A percentile compares a stretch with the other conserved stretches of the same genome.
Conservation (phyloP, 2,797 vertebrate genomes). For the Eulemur rubriventer region DNA sequence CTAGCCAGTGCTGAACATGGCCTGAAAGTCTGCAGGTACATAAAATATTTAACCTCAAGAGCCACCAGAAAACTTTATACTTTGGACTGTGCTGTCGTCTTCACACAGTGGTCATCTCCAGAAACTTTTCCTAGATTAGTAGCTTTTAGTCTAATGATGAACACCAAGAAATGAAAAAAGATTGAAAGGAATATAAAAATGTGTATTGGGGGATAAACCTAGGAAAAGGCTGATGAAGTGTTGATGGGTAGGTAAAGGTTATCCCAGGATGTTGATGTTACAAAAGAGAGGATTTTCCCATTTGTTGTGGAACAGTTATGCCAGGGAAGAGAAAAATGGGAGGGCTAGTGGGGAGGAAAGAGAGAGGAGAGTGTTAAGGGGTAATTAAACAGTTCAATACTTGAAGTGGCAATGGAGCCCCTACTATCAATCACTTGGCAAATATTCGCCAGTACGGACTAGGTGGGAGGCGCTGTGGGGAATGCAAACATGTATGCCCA, state of each 20-base stretch:
- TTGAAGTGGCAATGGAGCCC: not conserved
- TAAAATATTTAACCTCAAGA: constrained; percentile 41
- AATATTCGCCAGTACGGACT: not conserved
- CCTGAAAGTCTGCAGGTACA: not conserved
- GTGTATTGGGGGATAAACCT: not conserved
- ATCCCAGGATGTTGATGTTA: not conserved
- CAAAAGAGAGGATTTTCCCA: not conserved
- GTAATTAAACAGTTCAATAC: constrained; percentile 5
- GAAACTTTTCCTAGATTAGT: constrained; percentile 35
- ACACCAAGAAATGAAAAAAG: constrained; percentile 5
- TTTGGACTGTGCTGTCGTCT: not conserved
- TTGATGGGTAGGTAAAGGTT: not conserved
- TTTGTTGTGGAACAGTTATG: not conserved
- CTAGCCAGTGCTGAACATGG: not conserved
- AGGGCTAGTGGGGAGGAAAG: not conserved
- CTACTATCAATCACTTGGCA: not conserved
- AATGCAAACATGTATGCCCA: not conserved
- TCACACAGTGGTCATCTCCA: not conserved
- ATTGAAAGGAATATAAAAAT: constrained; percentile 17
- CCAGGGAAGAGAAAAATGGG: not conserved
- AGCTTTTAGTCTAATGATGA: constrained; percentile 19
- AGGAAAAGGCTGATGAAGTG: not conserved
- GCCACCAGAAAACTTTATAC: not conserved
- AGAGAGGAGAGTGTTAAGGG: not conserved
- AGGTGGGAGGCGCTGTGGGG: not conserved